These are phyloP conservation scores for Panorpa germanica DNA, from an alignment of 2,888 invertebrate genomes.

Conservation along the genomic window DNA sequence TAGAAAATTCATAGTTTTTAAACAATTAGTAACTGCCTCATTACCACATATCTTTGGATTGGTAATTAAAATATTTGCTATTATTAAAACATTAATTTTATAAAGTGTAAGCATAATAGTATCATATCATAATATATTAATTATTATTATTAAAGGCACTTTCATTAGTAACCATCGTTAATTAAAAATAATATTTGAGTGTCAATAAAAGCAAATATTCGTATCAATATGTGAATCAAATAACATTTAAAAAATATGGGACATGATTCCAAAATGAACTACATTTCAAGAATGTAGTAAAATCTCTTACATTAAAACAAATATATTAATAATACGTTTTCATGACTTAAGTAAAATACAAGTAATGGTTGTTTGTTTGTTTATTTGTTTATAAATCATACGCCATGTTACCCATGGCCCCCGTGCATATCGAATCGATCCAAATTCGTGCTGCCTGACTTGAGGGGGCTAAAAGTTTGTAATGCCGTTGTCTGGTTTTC, in stretches of 20 bases:
- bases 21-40: background rate
- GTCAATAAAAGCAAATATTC: too few species aligned
- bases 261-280: conserved; percentile 5
- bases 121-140: conserved; percentile 2
- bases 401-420: conserved; percentile 67
- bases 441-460: conserved; percentile 90
- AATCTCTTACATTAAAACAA: background rate
- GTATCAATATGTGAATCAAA: too few species aligned
- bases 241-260: too few species aligned
- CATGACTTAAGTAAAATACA: background rate
- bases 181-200: background rate
- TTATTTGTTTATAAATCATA: conserved; percentile 21
- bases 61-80: conserved; percentile 1
- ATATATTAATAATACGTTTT: background rate
- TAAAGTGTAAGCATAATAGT: background rate
- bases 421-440: conserved; percentile 90
- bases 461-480: conserved; percentile 83
- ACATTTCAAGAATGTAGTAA: conserved; percentile 5
- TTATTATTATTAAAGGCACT: conserved; percentile 2
- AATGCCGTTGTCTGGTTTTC: conserved; percentile 77
- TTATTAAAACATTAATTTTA: background rate
- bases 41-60: conserved; percentile 2
- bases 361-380: background rate
- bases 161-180: background rate
- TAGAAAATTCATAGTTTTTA: background rate